A percentile compares a stretch with the other conserved stretches of the same genome.
Conservation (phyloP, 2,888 invertebrate species). For the Polyommatus iphigenia region DNA sequence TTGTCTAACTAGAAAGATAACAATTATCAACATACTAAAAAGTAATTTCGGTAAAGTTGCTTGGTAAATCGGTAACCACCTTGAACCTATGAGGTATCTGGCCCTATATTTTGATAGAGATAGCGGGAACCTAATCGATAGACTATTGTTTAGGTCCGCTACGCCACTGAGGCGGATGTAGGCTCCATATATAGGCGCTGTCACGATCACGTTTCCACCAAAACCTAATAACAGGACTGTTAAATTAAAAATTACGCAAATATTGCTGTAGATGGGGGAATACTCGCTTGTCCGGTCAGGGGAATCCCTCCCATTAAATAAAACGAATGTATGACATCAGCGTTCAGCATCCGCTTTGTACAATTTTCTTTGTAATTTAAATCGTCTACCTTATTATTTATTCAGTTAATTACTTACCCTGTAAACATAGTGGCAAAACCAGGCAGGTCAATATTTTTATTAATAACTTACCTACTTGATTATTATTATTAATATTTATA, state of each 20-base stretch:
- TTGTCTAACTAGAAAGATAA: too few species aligned
- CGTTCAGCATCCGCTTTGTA: not conserved
- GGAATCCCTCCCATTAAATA: not conserved
- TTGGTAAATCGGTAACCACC: too few species aligned
- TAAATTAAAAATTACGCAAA: conserved; percentile 11
- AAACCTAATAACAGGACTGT: conserved; percentile 3
- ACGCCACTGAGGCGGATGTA: conserved; percentile 41
- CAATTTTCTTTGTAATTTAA: not conserved
- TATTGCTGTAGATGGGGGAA: not conserved
- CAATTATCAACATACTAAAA: too few species aligned
- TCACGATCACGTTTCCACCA: conserved; percentile 11
- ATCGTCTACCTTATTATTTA: not conserved
- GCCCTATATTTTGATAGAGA: too few species aligned
- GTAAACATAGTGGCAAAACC: not conserved
- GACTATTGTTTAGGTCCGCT: not conserved
- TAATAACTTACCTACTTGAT: not conserved
- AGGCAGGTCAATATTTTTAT: not conserved
- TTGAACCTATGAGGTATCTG: too few species aligned
- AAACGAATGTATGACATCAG: conserved; percentile 8
- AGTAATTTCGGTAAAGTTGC: too few species aligned
- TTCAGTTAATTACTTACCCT: not conserved
- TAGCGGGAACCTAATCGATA: too few species aligned
- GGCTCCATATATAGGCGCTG: conserved; percentile 19
- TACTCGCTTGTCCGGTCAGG: not conserved
- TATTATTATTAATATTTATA: not conserved